phyloP scores from a whole-genome alignment of 2,113 vertebrate species.

The Ailuropoda melanoleuca region DNA sequence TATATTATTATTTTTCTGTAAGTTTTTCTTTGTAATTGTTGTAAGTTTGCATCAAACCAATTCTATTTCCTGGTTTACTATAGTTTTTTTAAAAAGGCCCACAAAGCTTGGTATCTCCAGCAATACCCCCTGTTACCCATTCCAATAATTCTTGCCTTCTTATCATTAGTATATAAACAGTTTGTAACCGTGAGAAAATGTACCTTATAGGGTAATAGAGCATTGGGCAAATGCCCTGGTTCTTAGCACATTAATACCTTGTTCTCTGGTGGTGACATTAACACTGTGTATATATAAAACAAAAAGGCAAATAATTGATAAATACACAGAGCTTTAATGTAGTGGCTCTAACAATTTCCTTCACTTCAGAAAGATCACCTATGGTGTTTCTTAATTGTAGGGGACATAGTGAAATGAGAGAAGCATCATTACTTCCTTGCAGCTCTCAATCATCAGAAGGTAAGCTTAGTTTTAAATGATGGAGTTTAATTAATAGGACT shows the following conservation, averaged over 20 bases:
- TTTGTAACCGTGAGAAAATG: not conserved
- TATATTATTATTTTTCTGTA: not conserved
- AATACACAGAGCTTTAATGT: not conserved
- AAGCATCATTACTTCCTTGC: conserved; percentile 81
- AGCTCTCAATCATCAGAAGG: conserved; percentile 90
- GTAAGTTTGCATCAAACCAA: not conserved
- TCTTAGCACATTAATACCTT: not conserved
- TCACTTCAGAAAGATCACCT: not conserved
- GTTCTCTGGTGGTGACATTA: not conserved
- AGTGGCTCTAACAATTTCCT: not conserved
- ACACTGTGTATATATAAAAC: not conserved
- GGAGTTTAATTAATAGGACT: not conserved
- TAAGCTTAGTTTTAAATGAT: conserved; percentile 70
- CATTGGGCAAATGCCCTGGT: not conserved
- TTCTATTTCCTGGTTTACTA: not conserved
- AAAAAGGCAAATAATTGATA: not conserved
- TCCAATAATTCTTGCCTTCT: not conserved
- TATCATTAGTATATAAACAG: not conserved
- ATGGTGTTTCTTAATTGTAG: conserved; percentile 64
- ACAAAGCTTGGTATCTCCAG: not conserved
- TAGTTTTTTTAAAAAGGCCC: not conserved
- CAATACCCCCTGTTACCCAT: not conserved
- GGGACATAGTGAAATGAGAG: conserved; percentile 81
- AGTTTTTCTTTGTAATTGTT: not conserved
- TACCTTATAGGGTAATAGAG: not conserved